phyloP scores from a whole-genome alignment of 2,888 invertebrate genomes.

The Nomada goodeniana region DNA sequence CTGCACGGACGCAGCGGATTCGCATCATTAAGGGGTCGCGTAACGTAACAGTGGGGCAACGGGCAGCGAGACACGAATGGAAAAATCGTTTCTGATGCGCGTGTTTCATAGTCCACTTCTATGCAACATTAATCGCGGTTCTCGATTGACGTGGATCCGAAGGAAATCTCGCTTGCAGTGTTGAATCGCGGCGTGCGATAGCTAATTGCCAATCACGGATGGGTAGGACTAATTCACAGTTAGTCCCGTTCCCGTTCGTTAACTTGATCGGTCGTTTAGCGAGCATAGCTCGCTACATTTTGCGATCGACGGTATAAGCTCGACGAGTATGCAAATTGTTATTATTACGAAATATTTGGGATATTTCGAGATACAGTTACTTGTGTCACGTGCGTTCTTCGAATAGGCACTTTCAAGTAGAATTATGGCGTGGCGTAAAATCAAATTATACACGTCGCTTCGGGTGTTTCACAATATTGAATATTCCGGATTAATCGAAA shows the following conservation, averaged over 20 bases:
- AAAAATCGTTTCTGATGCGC: constrained; percentile 21
- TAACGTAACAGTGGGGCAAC: constrained; percentile 33
- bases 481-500: too few relatives aligned
- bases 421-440: too few relatives aligned
- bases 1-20: constrained; percentile 36
- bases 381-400: too few relatives aligned
- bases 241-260: neutral
- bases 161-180: neutral
- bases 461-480: too few relatives aligned
- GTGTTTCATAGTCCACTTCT: constrained; percentile 8
- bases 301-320: too few relatives aligned
- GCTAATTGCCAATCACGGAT: neutral
- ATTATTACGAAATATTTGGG: too few relatives aligned
- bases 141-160: neutral
- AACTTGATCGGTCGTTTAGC: neutral
- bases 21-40: constrained; percentile 56
- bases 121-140: neutral
- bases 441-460: too few relatives aligned
- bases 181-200: neutral
- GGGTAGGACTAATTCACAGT: too few relatives aligned
- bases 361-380: too few relatives aligned
- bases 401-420: too few relatives aligned
- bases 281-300: neutral
- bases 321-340: too few relatives aligned
- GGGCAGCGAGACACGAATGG: neutral